Base-by-base conservation (phyloP, 92 coral and sea anemone species). In the Palythoa heliodiscus region DNA sequence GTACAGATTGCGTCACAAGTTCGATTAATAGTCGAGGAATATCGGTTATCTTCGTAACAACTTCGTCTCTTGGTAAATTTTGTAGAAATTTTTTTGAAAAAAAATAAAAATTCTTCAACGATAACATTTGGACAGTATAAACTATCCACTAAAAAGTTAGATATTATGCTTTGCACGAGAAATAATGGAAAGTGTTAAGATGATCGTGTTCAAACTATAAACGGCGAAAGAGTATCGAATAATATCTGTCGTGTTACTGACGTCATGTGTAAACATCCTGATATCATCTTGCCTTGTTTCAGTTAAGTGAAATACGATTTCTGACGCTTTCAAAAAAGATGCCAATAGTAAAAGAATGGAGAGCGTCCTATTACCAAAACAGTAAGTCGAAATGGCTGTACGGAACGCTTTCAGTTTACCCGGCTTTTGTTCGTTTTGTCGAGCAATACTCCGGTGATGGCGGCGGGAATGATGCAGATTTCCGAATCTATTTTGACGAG, bases 301-400 rank as follows among this genome's bases (percentile, higher is more conserved):
- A 3, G 48, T 43, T 43, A 8, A 43, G 9, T 3, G 50, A 43
- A 43, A 43, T 43, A 43, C 50, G 50, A 43, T 43, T 43, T 43
- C 9, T 29, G 35, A 29, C 35, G 35, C 1, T 29, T 37, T 11
- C 12, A 7, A 22, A n/a, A 4, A 20, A 76, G 40, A 94, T 94
- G 98, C 82, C 89, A 37, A 92, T 82, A 86, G 84, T 97, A 40
- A 91, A 86, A 39, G 92, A 91, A 64, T 97, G 99, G 98, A 95
- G 88, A 67, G 97, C 99, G 19, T 95, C 98, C 47, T 97, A 97
- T 76, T 95, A 95, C 69, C 91, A 89, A 77, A 88, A 88, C 86
- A 84, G 82, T 17, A 87, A 88, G 53, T 88, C 76, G 88, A 86
- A 82, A 29, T 97, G 99, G 99, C 60, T 93, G 29, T 90, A 93